Conservation (phyloP, 2,797 vertebrate species). For the Miichthys miiuy region DNA sequence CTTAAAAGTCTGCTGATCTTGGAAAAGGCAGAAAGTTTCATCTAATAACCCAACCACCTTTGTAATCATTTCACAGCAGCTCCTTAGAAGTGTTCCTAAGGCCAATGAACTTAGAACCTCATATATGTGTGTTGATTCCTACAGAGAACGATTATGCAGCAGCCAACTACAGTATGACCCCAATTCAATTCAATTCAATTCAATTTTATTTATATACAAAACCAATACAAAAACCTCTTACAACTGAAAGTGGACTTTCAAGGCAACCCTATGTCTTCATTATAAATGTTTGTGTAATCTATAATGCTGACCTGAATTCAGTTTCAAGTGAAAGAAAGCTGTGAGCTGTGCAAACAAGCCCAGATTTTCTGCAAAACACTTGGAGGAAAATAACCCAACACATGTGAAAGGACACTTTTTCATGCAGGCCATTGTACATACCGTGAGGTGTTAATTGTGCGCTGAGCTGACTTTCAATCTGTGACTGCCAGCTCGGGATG, state of each 20-base stretch:
- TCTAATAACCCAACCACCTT: too few relatives aligned
- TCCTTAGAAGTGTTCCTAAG: too few relatives aligned
- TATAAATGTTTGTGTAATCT: constrained; percentile 27
- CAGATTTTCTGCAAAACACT: constrained; percentile 38
- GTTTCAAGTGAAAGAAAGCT: constrained; percentile 34
- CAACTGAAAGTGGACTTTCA: constrained; percentile 14
- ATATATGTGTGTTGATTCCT: too few relatives aligned
- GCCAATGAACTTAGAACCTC: too few relatives aligned
- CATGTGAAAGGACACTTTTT: constrained; percentile 23
- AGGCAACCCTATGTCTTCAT: constrained; percentile 12
- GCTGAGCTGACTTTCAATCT: constrained; percentile 67
- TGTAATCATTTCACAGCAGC: too few relatives aligned
- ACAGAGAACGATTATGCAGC: too few relatives aligned
- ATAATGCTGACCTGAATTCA: constrained; percentile 21
- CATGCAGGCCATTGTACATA: constrained; percentile 46
- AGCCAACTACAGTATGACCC: too few relatives aligned
- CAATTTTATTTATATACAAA: too few relatives aligned
- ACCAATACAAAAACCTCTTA: constrained; percentile 8
- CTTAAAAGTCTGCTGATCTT: too few relatives aligned
- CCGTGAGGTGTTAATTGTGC: constrained; percentile 54
- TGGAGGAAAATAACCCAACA: constrained; percentile 27
- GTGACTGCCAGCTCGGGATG: constrained; percentile 37
- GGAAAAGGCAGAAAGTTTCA: too few relatives aligned
- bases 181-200: too few relatives aligned
- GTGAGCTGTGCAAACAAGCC: constrained; percentile 50